Conservation (phyloP, 2,113 vertebrate genomes). For the Cisticola juncidis region DNA sequence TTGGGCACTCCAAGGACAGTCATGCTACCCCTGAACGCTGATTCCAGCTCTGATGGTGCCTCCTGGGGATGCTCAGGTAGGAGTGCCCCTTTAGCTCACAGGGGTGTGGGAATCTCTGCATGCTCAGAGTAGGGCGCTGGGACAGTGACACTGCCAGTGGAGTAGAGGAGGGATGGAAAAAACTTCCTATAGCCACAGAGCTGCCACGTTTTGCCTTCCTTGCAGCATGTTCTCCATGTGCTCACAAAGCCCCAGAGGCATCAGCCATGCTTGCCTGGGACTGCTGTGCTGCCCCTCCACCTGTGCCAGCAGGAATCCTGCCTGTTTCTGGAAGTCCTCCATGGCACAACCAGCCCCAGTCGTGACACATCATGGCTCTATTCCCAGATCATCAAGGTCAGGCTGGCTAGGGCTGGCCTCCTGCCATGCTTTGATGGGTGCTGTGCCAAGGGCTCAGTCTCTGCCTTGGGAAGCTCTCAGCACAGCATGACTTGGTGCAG, state of each 20-base stretch:
- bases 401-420: slow-evolving; percentile 32
- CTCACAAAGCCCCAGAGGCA: not conserved
- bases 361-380: slow-evolving; percentile 45
- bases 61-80: not conserved
- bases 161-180: not conserved
- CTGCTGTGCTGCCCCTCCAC: not conserved
- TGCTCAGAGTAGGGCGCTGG: not conserved
- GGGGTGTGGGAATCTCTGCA: not conserved
- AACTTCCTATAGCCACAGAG: not conserved
- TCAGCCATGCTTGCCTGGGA: not conserved
- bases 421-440: slow-evolving; percentile 4
- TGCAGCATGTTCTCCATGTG: not conserved
- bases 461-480: not conserved
- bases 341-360: not conserved
- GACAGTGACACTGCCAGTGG: not conserved
- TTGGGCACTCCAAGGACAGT: not conserved
- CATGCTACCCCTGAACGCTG: not conserved
- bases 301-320: not conserved
- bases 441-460: slow-evolving; percentile 39
- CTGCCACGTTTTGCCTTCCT: not conserved
- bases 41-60: not conserved
- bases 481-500: not conserved
- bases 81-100: not conserved
- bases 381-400: slow-evolving; percentile 65
- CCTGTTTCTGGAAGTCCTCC: slow-evolving; percentile 14